Conservation (phyloP, 2,113 vertebrate species). For the Anthoscopus minutus region DNA sequence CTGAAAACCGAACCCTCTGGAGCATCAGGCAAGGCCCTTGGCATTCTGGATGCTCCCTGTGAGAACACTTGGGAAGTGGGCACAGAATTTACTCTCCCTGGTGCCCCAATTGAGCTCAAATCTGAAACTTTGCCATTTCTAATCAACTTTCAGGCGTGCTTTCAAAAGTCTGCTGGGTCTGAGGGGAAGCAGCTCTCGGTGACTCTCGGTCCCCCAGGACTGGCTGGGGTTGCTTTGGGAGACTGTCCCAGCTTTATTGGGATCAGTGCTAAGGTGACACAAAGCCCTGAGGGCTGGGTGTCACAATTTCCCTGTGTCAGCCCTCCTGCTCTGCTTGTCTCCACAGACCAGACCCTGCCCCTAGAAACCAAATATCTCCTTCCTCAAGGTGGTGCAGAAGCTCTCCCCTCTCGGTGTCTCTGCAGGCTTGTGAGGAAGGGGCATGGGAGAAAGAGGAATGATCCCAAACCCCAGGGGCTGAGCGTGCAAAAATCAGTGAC, state of each 20-base stretch:
- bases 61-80: not conserved
- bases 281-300: not conserved
- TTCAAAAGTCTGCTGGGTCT: not conserved
- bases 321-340: not conserved
- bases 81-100: not conserved
- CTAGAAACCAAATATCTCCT: not conserved
- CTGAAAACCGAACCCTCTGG: not conserved
- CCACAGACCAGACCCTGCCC: not conserved
- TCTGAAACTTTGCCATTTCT: not conserved
- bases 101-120: not conserved
- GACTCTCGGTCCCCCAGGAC: accelerated
- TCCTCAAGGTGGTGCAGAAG: slow-evolving; percentile 4
- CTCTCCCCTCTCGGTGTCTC: not conserved
- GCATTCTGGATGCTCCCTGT: not conserved
- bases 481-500: not conserved
- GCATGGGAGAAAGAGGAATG: not conserved
- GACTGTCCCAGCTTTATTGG: not conserved
- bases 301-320: not conserved
- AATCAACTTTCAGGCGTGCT: not conserved
- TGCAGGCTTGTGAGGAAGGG: not conserved
- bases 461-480: not conserved
- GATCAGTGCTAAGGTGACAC: not conserved
- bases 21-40: not conserved
- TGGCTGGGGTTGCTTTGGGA: not conserved
- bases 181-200: not conserved